A percentile compares a stretch with the other conserved stretches of the same genome.
phyloP scores from a whole-genome alignment of 2,113 vertebrate species.

The Calidris pygmaea region DNA sequence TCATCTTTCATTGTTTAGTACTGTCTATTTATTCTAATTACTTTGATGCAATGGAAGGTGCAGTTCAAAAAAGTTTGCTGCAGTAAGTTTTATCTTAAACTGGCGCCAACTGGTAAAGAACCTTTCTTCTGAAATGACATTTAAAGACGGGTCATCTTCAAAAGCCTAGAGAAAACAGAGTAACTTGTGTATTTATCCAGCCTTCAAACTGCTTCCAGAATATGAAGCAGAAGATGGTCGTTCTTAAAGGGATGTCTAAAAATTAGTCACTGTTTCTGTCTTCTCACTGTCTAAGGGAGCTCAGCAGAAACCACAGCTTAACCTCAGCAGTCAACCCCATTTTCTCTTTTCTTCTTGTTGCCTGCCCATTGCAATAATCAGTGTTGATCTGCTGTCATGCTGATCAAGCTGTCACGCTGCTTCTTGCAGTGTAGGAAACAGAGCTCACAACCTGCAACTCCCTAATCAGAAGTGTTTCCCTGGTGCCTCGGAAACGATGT shows the following conservation, averaged over 20 bases:
- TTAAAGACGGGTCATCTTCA: background rate
- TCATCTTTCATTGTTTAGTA: background rate
- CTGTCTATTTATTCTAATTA: background rate
- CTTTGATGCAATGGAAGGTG: background rate
- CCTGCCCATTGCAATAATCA: slow-evolving; percentile 1
- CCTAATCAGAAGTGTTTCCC: background rate
- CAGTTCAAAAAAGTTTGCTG: background rate
- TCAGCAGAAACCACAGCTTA: background rate
- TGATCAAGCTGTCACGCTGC: slow-evolving; percentile 28
- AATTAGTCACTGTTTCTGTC: background rate
- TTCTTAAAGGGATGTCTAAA: background rate
- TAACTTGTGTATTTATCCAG: background rate
- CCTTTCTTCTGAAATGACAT: background rate
- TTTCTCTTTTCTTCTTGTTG: background rate
- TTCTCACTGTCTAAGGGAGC: background rate
- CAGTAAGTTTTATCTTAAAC: background rate
- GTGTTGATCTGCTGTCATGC: background rate
- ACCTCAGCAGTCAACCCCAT: background rate
- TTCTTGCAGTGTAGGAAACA: background rate
- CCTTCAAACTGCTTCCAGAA: background rate
- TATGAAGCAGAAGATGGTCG: background rate
- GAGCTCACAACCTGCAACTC: background rate
- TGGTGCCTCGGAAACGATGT: background rate
- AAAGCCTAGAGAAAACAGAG: background rate
- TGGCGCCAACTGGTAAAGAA: background rate